Evolutionary conservation across 1,140 invertebrate species (phyloP).

Genomic region (Ceratitis capitata): DNA sequence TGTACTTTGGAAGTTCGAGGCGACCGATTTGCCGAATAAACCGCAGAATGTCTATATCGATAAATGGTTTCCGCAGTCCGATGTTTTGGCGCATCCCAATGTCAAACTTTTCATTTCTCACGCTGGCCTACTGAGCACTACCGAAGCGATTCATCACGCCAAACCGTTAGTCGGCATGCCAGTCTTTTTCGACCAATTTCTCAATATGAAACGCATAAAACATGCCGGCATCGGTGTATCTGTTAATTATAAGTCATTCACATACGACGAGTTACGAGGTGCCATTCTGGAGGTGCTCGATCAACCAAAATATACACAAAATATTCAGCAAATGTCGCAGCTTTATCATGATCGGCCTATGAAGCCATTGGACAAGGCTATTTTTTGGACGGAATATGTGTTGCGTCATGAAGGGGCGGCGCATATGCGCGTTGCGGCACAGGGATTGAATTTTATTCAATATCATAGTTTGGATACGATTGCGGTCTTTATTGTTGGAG

Average conservation of each 20-base stretch:
- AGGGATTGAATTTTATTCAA: constrained; percentile 60
- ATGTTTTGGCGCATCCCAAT: constrained; percentile 76
- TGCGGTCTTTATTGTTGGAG: not conserved
- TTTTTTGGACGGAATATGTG: constrained; percentile 78
- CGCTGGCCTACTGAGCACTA: constrained; percentile 75
- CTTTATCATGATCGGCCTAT: constrained; percentile 70
- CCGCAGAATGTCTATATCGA: constrained; percentile 72
- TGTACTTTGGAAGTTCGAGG: constrained; percentile 77
- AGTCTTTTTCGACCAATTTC: constrained; percentile 72
- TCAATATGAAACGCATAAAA: constrained; percentile 67
- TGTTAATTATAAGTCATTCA: constrained; percentile 61
- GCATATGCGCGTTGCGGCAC: constrained; percentile 49
- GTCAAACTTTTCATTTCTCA: constrained; percentile 77
- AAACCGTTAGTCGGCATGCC: constrained; percentile 79
- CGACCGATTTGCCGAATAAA: constrained; percentile 67
- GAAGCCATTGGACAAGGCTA: constrained; percentile 72
- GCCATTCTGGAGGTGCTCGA: constrained; percentile 59
- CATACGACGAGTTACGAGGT: constrained; percentile 52
- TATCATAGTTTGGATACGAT: constrained; percentile 67
- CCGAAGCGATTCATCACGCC: constrained; percentile 76
- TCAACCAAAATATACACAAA: constrained; percentile 60
- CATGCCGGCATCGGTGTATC: constrained; percentile 65
- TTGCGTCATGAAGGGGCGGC: constrained; percentile 66
- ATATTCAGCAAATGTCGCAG: constrained; percentile 67
- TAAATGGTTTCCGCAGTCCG: constrained; percentile 78